These are phyloP conservation scores for Plebejus melissa DNA, from an alignment of 2,888 invertebrate species.

Conservation along the genomic window DNA sequence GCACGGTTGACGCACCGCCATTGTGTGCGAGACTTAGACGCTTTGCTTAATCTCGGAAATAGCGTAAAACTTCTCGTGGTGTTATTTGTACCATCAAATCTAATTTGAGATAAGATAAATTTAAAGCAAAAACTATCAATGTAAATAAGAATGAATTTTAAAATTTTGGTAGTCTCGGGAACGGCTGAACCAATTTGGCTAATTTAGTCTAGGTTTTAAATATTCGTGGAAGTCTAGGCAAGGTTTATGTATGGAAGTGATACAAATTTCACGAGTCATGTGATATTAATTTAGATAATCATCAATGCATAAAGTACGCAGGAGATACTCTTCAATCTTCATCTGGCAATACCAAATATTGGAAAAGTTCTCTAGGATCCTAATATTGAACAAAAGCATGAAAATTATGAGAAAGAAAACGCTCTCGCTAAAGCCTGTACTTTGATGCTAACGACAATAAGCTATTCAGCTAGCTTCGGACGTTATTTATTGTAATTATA, in stretches of 20 bases:
- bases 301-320: too few relatives aligned
- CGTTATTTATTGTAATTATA: slow-evolving; percentile 55
- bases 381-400: neutral
- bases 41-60: neutral
- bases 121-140: too few relatives aligned
- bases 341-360: too few relatives aligned
- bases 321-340: too few relatives aligned
- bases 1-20: slow-evolving; percentile 42
- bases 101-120: neutral
- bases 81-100: neutral
- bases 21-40: slow-evolving; percentile 30
- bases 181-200: too few relatives aligned
- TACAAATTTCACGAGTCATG: too few relatives aligned
- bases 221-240: too few relatives aligned
- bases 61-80: neutral
- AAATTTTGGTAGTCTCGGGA: too few relatives aligned
- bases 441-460: slow-evolving; percentile 39
- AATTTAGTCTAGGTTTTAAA: too few relatives aligned
- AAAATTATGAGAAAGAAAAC: neutral
- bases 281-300: too few relatives aligned
- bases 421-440: slow-evolving; percentile 28
- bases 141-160: too few relatives aligned
- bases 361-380: neutral
- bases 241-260: too few relatives aligned
- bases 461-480: slow-evolving; percentile 44